phyloP scores from a whole-genome alignment of 2,113 vertebrate species.

The Aix galericulata region DNA sequence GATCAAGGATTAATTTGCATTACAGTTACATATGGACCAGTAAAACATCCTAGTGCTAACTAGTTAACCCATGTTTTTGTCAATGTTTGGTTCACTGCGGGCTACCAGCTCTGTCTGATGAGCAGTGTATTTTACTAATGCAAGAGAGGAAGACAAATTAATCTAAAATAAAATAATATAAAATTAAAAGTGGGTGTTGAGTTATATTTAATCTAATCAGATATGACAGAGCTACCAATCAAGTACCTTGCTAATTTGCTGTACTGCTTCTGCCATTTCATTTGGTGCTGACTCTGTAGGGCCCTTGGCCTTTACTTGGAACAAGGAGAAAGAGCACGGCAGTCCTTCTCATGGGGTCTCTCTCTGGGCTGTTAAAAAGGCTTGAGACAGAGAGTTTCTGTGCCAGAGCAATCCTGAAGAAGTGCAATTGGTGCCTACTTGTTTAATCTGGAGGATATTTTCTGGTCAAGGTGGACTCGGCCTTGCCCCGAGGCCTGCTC shows the following conservation, averaged over 20 bases:
- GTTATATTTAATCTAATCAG: not conserved
- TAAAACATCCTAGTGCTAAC: not conserved
- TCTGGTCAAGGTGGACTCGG: not conserved
- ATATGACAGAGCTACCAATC: not conserved
- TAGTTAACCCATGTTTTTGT: not conserved
- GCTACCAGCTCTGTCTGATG: not conserved
- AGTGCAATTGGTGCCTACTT: not conserved
- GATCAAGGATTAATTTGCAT: not conserved
- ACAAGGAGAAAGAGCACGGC: not conserved
- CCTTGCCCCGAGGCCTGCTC: not conserved
- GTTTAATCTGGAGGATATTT: not conserved
- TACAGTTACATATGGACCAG: not conserved
- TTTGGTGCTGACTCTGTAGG: not conserved
- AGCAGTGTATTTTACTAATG: not conserved
- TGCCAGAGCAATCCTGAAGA: not conserved
- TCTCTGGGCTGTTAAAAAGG: not conserved
- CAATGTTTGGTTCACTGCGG: not conserved
- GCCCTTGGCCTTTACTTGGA: not conserved
- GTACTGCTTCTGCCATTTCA: not conserved
- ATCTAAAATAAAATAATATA: not conserved
- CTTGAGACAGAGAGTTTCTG: not conserved
- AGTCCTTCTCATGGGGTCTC: not conserved
- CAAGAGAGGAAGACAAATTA: not conserved
- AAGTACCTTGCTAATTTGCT: not conserved
- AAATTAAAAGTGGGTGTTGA: not conserved